Evolutionary conservation across 1,140 invertebrate genomes (phyloP), one percentile per base, ranked within the genome.

Genomic region (Pseudomyrmex gracilis): DNA sequence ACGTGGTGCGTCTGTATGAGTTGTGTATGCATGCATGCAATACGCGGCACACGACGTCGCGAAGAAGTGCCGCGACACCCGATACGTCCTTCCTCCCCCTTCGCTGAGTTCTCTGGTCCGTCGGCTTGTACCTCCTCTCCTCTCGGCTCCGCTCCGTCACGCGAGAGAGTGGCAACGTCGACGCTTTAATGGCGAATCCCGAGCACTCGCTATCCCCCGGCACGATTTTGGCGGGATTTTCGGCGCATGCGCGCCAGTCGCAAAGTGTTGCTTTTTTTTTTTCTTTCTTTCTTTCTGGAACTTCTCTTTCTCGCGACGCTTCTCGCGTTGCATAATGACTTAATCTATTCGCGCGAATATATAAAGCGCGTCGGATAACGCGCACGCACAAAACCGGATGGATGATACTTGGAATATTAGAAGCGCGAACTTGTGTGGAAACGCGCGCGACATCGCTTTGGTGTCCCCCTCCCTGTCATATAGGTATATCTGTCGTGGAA

Each of bases 141-240:
- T 20, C 47, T 60, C 73, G 47, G 13, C 24, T 2, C 2, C 5
- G 43, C 60, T 60, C 66, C 88, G 8, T 82, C 73, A 58, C 78
- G 47, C 22, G 8, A 8, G 15, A 8, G 15, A 9, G 70, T 86
- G 80, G 66, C 51, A 71, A 10, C 60, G 34, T 51, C 73, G 57
- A 58, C 45, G 15, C 53, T 13, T 45, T 17, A 63, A 85, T 78
- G 80, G 85, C 78, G 63, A 83, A 66, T 80, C 67, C 49, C 82
- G 61, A 57, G 80, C 45, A 51, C 73, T 84, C 47, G 82, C 80
- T 67, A 71, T 86, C 45, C 83, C 60, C 71, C 86, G 77, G 67
- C 85, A 84, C 0, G 58, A 77, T 93, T 93, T 93, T 94, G 93
- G 93, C 93, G 93, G 93, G 93, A 91, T 91, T 91, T 91, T 60